Evolutionary conservation across 2,797 vertebrate genomes (phyloP).

Genomic region (Carcharodon carcharias): DNA sequence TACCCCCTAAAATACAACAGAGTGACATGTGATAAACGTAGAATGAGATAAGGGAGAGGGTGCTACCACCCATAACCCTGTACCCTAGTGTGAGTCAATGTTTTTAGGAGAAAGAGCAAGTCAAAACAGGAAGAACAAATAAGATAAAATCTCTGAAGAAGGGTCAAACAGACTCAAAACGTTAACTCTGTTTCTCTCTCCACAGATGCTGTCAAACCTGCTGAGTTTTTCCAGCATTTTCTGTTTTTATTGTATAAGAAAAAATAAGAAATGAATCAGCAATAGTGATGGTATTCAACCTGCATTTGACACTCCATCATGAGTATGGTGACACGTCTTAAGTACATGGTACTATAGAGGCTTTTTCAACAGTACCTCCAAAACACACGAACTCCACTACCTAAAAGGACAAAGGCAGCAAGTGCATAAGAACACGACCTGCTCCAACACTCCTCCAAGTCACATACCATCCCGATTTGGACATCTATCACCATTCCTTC

Average conservation of each 20-base stretch:
- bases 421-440: neutral
- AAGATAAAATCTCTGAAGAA: neutral
- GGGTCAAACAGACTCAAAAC: no score
- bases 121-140: neutral
- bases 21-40: neutral
- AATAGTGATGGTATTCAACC: neutral
- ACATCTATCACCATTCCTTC: neutral
- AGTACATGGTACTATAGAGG: neutral
- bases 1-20: neutral
- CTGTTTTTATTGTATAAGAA: no score
- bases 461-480: neutral
- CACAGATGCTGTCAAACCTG: no score
- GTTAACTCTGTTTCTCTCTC: no score
- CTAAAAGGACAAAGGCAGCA: neutral
- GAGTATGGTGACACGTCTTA: neutral
- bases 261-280: neutral
- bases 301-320: neutral
- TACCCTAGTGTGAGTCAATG: neutral
- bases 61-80: neutral
- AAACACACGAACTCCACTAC: neutral
- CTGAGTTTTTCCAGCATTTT: no score
- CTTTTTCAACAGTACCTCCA: neutral
- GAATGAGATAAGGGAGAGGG: neutral
- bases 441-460: neutral
- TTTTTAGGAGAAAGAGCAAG: neutral